These are phyloP conservation scores for Pogoniulus pusillus DNA, from an alignment of 2,797 vertebrate genomes.

Conservation along the genomic window DNA sequence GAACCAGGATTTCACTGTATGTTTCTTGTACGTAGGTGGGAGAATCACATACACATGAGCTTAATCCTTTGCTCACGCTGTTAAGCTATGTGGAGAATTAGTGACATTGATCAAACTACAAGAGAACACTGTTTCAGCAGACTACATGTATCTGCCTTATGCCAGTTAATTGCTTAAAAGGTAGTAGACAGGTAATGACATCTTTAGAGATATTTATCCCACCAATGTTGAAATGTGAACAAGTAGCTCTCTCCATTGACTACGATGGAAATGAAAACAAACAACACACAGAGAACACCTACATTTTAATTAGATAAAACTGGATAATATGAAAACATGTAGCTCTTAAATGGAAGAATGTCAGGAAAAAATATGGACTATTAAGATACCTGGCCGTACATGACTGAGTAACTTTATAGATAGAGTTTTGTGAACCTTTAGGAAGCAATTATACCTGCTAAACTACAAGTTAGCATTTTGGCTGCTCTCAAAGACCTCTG, in stretches of 20 bases:
- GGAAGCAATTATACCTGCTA: not conserved
- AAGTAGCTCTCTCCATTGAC: rapidly evolving
- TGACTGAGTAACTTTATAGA: not conserved
- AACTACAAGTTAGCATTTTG: not conserved
- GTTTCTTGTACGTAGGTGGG: not conserved
- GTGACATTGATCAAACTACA: not conserved
- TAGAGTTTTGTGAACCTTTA: not conserved
- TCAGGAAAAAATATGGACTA: not conserved
- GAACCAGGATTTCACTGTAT: not conserved
- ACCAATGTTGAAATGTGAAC: not conserved
- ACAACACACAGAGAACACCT: not conserved
- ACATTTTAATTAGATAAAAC: not conserved
- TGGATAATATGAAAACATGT: not conserved
- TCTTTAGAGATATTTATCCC: not conserved
- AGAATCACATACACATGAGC: not conserved
- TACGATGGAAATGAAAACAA: not conserved
- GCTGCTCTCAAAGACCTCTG: not conserved
- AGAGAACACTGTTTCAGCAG: not conserved
- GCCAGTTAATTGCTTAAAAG: not conserved
- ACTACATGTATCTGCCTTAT: not conserved
- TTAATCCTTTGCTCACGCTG: not conserved
- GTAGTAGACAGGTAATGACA: not conserved
- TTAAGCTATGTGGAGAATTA: not conserved
- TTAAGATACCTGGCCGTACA: not conserved
- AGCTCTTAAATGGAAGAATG: not conserved